Base-by-base conservation (phyloP, 92 coral and sea anemone genomes). In the Siderastrea siderea region DNA sequence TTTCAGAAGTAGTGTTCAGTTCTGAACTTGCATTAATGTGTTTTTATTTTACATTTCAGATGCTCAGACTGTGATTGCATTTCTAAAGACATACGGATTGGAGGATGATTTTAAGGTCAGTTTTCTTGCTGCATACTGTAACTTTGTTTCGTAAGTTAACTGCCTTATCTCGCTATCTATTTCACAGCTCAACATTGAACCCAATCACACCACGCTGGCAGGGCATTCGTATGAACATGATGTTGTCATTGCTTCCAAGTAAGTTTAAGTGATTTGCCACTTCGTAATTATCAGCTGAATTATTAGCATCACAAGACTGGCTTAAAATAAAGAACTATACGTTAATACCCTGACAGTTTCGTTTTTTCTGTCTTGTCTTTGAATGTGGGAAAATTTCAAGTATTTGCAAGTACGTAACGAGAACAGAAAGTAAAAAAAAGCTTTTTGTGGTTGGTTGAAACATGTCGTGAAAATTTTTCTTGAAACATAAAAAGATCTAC, bases 191-290 rank as follows among this genome's bases (percentile, higher is more conserved):
- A 95, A 95, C 84, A 95, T 95, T 77, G 98, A 95, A 74, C 98
- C 98, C 2, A 95, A 95, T 75, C 98, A 95, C 93, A 95, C 98
- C 75, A 95, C 98, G 6, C 74, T 95, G 78, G 98, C 96, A 0
- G 98, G 98, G n/a, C 98, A 95, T 81, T 77, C 93, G 69, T 93
- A 95, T 77, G 98, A 95, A 83, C 98, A 95, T 62, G 98, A 95
- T 46, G 93, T 95, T 19, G 95, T 95, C 6, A 68, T 95, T n/a
- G 96, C 98, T 43, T 95, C 98, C 68, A 93, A 91, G 98, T 95
- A 93, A 93, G 98, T 68, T 7, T 43, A 46, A 13, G 10, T 19
- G 1, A 16, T 14, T 14, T 44, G 6, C 46, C 16, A 7, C 4
- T 38, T 5, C 3, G 3, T 26, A 1, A 52, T 13, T 1, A 52